Conservation (phyloP, 2,797 vertebrate species). For the Pseudochirops corinnae region DNA sequence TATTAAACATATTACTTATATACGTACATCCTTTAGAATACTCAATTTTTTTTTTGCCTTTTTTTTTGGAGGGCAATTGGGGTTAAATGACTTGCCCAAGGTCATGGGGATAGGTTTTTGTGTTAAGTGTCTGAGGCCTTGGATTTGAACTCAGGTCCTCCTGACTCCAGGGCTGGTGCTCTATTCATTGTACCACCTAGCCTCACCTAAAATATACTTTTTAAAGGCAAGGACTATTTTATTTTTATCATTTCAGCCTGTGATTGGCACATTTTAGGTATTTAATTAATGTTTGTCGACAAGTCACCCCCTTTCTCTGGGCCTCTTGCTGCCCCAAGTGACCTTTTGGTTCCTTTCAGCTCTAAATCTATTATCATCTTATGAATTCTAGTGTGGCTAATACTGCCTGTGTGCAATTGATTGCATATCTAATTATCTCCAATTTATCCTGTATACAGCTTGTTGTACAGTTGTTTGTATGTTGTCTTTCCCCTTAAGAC, state of each 20-base stretch:
- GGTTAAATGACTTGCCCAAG: too few species aligned
- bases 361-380: background rate
- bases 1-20: too few species aligned
- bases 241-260: background rate
- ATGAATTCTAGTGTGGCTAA: background rate
- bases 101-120: too few species aligned
- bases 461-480: background rate
- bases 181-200: too few species aligned
- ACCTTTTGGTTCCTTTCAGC: background rate
- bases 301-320: background rate
- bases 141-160: too few species aligned
- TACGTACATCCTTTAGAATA: background rate
- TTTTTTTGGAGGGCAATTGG: too few species aligned
- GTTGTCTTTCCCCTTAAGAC: background rate
- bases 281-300: background rate
- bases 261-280: background rate
- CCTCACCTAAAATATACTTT: background rate
- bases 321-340: background rate
- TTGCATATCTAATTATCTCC: background rate
- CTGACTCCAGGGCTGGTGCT: too few species aligned
- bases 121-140: too few species aligned
- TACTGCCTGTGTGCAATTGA: background rate
- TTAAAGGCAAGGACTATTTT: background rate
- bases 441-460: background rate
- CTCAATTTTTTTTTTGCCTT: too few species aligned